Percentiles rank a stretch among this genome's conserved stretches.
Evolutionary conservation across 2,888 invertebrate genomes (phyloP).

Genomic region (Ichneumon xanthorius): DNA sequence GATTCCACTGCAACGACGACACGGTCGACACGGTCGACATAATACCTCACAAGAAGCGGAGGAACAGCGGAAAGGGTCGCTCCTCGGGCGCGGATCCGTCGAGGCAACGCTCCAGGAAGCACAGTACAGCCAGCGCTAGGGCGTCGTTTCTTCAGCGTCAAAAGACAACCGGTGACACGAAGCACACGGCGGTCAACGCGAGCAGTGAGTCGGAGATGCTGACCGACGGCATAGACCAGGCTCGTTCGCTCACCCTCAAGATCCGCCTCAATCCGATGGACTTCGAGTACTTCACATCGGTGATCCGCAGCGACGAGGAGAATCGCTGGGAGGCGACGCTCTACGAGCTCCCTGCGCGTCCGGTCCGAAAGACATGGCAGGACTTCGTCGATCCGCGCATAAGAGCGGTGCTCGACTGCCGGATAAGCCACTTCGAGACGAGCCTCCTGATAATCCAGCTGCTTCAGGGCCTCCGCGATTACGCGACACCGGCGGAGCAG

Average conservation of each 20-base stretch:
- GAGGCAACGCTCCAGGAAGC: constrained; percentile 55
- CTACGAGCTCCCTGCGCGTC: constrained; percentile 83
- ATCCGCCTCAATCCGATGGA: constrained; percentile 87
- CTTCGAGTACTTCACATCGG: constrained; percentile 88
- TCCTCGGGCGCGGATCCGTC: constrained; percentile 21
- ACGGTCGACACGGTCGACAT: constrained; percentile 80
- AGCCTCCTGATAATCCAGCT: constrained; percentile 87
- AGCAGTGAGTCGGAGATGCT: constrained; percentile 82
- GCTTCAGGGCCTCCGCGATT: constrained; percentile 86
- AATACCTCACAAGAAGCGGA: constrained; percentile 77
- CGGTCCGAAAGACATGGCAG: constrained; percentile 84
- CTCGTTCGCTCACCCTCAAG: constrained; percentile 86
- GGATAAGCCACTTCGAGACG: constrained; percentile 87
- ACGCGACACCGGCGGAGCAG: constrained; percentile 86
- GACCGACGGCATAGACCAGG: constrained; percentile 85
- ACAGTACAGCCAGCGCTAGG: constrained; percentile 42
- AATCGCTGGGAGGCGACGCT: constrained; percentile 83
- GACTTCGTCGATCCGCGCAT: constrained; percentile 87
- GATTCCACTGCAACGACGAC: constrained; percentile 79
- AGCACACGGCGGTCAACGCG: constrained; percentile 63
- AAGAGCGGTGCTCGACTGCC: constrained; percentile 86
- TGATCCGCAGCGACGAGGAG: constrained; percentile 85
- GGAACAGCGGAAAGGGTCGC: constrained; percentile 62
- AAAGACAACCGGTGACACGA: constrained; percentile 59
- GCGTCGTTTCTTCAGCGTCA: constrained; percentile 51